Conservation (phyloP, 1,140 invertebrate species). For the Laupala kohalensis region DNA sequence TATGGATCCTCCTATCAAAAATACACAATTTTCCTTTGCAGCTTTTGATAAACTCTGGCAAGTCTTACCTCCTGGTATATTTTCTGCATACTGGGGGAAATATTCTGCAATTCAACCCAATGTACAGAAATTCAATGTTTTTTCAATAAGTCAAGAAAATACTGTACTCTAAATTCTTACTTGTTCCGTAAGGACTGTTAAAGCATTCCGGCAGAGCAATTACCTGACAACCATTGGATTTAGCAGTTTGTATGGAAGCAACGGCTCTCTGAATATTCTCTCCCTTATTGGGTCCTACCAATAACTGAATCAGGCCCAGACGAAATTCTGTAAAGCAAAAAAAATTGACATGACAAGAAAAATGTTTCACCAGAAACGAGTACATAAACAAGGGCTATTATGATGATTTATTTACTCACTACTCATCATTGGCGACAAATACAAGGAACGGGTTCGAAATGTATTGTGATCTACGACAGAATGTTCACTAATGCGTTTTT, state of each 20-base stretch:
- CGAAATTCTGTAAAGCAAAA: conserved; percentile 29
- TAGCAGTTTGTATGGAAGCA: conserved; percentile 58
- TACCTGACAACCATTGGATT: conserved; percentile 57
- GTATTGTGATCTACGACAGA: no score
- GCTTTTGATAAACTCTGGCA: conserved; percentile 50
- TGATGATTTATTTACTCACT: no score
- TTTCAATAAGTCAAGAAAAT: not conserved
- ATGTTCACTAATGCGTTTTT: no score
- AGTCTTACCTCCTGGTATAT: conserved; percentile 63
- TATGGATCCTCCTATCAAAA: conserved; percentile 78
- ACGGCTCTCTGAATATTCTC: conserved; percentile 61
- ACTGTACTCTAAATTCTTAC: conserved; percentile 31
- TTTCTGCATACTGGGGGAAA: conserved; percentile 77
- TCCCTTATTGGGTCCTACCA: conserved; percentile 56
- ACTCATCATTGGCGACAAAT: no score
- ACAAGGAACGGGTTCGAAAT: no score
- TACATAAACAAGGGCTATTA: no score
- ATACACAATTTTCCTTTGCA: conserved; percentile 66
- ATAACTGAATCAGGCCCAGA: conserved; percentile 66
- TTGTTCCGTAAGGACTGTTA: conserved; percentile 84
- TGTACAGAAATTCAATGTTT: not conserved
- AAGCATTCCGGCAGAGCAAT: conserved; percentile 85
- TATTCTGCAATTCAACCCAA: conserved; percentile 36
- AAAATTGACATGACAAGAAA: no score
- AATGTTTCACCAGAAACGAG: no score